Evolutionary conservation across 1,140 invertebrate genomes (phyloP), one percentile per base, ranked within the genome.

Genomic region (Himalopsyche phryganea): DNA sequence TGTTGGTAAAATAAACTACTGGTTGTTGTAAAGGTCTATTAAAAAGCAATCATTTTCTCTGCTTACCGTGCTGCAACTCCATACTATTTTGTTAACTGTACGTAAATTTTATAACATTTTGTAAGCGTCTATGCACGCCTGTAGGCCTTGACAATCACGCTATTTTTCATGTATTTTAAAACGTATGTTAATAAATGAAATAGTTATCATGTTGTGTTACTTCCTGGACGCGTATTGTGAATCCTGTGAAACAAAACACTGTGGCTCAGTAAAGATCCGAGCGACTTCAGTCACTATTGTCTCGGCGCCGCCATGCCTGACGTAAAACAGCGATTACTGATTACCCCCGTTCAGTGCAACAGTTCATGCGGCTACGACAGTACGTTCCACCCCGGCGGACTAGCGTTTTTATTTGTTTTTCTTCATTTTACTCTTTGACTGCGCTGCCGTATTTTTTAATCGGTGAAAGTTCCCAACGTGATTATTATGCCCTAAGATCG

Each of bases 221-320:
- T 28, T 28, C 23, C 23, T 28, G 23, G 23, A 28, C 23, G 23
- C 9, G 23, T 28, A 28, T 28, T 28, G 23, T 28, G 23, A 28
- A 9, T 28, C 15, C n/a, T 40, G 38, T 40, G 38, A 40, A 40
- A 15, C 15, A 15, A n/a, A 15, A 15, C n/a, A 13, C n/a, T 13
- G 3, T 15, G 38, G 38, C n/a, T 40, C 38, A 11, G 15, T n/a
- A 15, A 15, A 13, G n/a, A n/a, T 15, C 15, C 38, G 38, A 40
- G 38, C 38, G 15, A 11, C 38, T 13, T 28, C 23, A 15, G 15
- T 11, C 42, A 33, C 50, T 44, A 62, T 62, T 62, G 60, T 62
- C 50, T 52, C 42, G 50, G 60, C 18, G 13, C 47, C 40, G 15
- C 40, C 46, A 53, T 53, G 60, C 60, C 36, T 62, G 55, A 54